Evolutionary conservation across 2,888 invertebrate species (phyloP).

Genomic region (Tenthredo distinguenda): DNA sequence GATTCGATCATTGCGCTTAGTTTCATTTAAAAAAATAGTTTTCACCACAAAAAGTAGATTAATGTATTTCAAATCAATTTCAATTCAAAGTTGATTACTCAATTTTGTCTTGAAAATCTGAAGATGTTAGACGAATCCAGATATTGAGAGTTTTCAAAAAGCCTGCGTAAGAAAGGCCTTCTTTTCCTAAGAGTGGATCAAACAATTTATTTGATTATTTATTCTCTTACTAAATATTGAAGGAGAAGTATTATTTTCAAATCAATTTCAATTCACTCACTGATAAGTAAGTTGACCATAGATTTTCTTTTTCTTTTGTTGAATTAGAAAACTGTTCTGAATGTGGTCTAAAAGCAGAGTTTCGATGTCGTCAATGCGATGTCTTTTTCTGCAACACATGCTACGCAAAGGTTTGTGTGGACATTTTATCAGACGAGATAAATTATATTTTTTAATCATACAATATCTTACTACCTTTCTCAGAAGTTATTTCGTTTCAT

Average conservation of each 20-base stretch:
- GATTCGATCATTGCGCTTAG: not conserved
- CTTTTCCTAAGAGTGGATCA: not conserved
- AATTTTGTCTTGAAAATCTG: not conserved
- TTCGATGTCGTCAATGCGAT: slow-evolving; percentile 68
- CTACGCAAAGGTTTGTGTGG: slow-evolving; percentile 68
- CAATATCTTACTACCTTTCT: slow-evolving; percentile 19
- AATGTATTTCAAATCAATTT: not conserved
- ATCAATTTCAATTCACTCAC: not conserved
- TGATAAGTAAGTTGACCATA: not conserved
- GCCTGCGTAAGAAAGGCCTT: not conserved
- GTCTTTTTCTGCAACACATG: slow-evolving; percentile 69
- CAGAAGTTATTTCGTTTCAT: not conserved
- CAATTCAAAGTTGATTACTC: not conserved
- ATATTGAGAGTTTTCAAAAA: not conserved
- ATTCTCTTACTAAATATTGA: not conserved
- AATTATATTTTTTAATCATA: slow-evolving; percentile 37
- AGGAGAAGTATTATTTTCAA: not conserved
- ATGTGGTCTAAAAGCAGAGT: slow-evolving; percentile 65
- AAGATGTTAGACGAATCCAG: not conserved
- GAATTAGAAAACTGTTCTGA: slow-evolving; percentile 67
- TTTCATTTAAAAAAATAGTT: not conserved
- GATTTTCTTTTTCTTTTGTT: slow-evolving; percentile 48
- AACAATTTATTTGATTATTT: not conserved
- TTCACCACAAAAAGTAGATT: not conserved
- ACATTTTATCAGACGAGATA: not conserved